Evolutionary conservation across 2,797 vertebrate species (phyloP).

Genomic region (Furcifer pardalis): DNA sequence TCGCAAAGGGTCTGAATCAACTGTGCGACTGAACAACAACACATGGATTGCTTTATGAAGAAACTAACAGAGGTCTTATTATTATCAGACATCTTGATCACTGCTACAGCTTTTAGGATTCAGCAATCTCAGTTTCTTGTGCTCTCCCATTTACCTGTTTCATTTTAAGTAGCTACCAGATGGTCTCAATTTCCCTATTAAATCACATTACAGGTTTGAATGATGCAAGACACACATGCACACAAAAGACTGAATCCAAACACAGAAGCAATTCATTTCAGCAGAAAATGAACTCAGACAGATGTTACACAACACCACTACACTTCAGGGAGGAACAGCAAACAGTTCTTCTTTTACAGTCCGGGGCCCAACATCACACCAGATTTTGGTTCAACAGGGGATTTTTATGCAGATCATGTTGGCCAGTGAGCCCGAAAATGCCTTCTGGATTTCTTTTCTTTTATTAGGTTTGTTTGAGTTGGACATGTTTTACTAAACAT

Average conservation of each 20-base stretch:
- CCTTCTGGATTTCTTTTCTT: conserved; percentile 27
- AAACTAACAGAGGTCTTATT: conserved; percentile 38
- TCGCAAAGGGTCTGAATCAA: no score
- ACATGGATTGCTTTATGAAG: conserved; percentile 62
- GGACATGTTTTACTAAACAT: conserved; percentile 16
- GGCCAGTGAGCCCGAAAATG: background rate
- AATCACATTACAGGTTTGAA: conserved; percentile 23
- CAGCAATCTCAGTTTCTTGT: conserved; percentile 14
- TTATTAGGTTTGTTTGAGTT: conserved; percentile 15
- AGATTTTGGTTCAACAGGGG: conserved; percentile 13
- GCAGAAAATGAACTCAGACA: conserved; percentile 40
- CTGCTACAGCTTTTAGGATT: conserved; percentile 44
- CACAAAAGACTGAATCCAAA: conserved; percentile 14
- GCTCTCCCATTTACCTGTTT: conserved; percentile 8
- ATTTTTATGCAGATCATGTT: background rate
- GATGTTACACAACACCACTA: conserved; percentile 22
- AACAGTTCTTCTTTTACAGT: conserved; percentile 25
- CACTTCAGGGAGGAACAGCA: background rate
- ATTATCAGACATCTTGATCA: conserved; percentile 55
- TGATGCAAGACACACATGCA: conserved; percentile 13
- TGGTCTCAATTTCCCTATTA: conserved; percentile 51
- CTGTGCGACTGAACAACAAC: no score
- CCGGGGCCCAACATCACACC: background rate
- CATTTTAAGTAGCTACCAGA: conserved; percentile 43
- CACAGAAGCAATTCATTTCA: conserved; percentile 20